phyloP scores from a whole-genome alignment of 1,140 invertebrate genomes.

The Drosophila punjabiensis region DNA sequence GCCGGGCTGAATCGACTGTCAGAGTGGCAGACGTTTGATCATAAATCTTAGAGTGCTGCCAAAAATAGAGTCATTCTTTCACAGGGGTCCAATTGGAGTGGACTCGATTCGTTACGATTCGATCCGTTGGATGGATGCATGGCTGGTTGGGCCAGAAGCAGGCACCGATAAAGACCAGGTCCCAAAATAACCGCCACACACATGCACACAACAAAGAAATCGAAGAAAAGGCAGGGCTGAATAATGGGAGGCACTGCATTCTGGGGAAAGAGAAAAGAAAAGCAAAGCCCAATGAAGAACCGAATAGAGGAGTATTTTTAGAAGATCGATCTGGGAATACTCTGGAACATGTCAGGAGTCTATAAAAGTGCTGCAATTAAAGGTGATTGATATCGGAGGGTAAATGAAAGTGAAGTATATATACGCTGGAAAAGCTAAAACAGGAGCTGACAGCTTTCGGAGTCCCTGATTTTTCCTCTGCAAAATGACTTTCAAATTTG shows the following conservation, averaged over 20 bases:
- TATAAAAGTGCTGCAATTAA: constrained; percentile 6
- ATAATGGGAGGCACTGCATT: constrained; percentile 26
- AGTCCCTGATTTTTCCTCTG: not conserved
- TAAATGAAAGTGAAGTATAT: constrained; percentile 11
- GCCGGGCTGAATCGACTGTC: constrained; percentile 57
- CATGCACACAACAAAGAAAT: constrained; percentile 40
- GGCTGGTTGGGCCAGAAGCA: constrained; percentile 15
- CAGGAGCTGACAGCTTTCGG: not conserved
- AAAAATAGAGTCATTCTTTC: constrained; percentile 72
- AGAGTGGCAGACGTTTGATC: constrained; percentile 57
- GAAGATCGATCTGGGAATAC: constrained; percentile 30
- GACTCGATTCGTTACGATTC: constrained; percentile 42
- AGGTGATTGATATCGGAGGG: constrained; percentile 22
- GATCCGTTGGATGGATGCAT: constrained; percentile 39
- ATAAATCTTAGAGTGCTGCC: constrained; percentile 73
- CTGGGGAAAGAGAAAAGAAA: constrained; percentile 10
- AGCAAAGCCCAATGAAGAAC: not conserved
- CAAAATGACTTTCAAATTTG: not conserved
- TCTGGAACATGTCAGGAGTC: constrained; percentile 18
- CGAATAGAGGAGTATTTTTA: constrained; percentile 13
- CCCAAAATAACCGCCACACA: constrained; percentile 40
- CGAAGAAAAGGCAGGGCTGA: not conserved
- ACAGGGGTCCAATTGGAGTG: constrained; percentile 34
- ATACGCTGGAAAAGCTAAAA: not conserved
- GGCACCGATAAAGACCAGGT: constrained; percentile 15